Percentiles rank a stretch among this genome's conserved stretches.
Evolutionary conservation across 2,797 vertebrate species (phyloP).

Genomic region (Ambastaia sidthimunki): DNA sequence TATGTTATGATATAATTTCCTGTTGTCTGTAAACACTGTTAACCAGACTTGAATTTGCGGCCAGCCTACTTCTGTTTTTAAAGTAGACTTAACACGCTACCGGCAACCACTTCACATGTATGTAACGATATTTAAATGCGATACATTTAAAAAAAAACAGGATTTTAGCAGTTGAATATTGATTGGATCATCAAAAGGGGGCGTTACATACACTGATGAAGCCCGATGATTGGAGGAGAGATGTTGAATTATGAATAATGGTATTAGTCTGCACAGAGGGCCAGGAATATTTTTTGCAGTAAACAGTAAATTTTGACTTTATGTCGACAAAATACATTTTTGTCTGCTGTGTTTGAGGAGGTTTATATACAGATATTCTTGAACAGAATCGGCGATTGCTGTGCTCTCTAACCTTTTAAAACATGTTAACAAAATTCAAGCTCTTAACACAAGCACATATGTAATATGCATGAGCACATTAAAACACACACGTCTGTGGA

Average conservation of each 20-base stretch:
- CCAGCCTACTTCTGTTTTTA: background rate
- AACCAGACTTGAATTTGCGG: background rate
- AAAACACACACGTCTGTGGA: background rate
- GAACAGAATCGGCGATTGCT: constrained; percentile 49
- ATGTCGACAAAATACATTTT: background rate
- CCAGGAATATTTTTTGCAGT: background rate
- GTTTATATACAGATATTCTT: background rate
- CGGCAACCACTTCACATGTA: background rate
- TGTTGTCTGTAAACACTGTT: constrained; percentile 2
- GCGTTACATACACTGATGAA: no score
- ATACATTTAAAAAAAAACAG: background rate
- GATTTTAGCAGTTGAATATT: no score
- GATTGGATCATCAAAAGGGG: no score
- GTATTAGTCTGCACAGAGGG: no score
- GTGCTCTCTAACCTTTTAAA: constrained; percentile 17
- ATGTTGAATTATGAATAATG: no score
- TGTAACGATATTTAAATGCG: background rate
- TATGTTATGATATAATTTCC: constrained; percentile 15
- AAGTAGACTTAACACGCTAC: background rate
- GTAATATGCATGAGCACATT: constrained; percentile 37
- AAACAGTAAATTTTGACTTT: background rate
- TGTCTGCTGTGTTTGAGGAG: background rate
- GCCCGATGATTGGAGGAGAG: no score
- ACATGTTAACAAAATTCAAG: constrained; percentile 18
- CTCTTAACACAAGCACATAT: constrained; percentile 56